phyloP scores from a whole-genome alignment of 1,140 invertebrate genomes.

The Philotrypesis tridentata region DNA sequence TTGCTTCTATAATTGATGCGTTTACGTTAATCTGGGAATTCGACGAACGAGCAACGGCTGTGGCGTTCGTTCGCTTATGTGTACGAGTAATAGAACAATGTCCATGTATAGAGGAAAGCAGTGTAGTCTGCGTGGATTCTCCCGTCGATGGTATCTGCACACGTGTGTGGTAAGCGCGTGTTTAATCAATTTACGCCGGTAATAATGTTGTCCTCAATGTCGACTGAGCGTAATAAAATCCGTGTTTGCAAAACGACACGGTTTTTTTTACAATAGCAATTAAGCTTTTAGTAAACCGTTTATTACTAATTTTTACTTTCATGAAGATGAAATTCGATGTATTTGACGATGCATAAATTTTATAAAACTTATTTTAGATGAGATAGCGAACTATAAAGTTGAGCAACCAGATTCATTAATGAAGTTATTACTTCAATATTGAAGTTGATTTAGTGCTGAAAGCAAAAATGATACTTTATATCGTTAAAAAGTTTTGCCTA shows the following conservation, averaged over 20 bases:
- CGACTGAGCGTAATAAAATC: not conserved
- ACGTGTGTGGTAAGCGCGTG: not conserved
- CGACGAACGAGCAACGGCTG: conserved; percentile 7
- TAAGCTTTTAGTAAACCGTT: not conserved
- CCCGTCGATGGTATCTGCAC: conserved; percentile 16
- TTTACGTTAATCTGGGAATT: conserved; percentile 49
- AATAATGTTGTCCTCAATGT: not conserved
- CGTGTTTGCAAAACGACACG: not conserved
- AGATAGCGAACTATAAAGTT: not conserved
- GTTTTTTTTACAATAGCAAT: not conserved
- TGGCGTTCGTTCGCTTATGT: conserved; percentile 33
- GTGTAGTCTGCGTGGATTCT: conserved; percentile 12
- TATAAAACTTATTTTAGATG: not conserved
- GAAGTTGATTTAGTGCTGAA: not conserved
- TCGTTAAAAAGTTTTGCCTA: not conserved
- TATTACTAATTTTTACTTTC: not conserved
- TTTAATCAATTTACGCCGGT: conserved; percentile 20
- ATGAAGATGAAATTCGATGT: not conserved
- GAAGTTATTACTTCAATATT: not conserved
- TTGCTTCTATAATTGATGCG: conserved; percentile 48
- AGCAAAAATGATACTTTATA: not conserved
- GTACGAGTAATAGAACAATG: conserved; percentile 35
- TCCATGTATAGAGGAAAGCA: conserved; percentile 7
- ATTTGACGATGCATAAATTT: not conserved
- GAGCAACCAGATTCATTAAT: not conserved